Percentiles rank a stretch among this genome's conserved stretches.
Evolutionary conservation across 2,113 vertebrate species (phyloP).

Genomic region (Loxodonta africana): DNA sequence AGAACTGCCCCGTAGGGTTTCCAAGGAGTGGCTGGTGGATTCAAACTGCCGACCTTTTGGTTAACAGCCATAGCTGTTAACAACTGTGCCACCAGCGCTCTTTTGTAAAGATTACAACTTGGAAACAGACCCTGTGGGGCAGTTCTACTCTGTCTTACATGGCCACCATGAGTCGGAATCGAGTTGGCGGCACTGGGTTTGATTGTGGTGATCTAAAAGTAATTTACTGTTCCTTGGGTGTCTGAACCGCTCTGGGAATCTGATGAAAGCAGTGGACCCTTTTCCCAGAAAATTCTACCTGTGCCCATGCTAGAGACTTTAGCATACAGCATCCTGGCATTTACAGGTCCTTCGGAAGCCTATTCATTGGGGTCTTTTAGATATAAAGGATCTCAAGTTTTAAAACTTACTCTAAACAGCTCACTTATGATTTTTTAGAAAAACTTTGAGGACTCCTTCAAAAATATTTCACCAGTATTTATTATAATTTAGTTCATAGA

Average conservation of each 20-base stretch:
- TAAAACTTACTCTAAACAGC: conserved; percentile 38
- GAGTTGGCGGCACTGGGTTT: not conserved
- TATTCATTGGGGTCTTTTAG: not conserved
- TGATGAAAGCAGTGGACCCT: not conserved
- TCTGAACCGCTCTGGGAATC: not conserved
- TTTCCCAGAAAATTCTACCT: not conserved
- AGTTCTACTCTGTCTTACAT: not conserved
- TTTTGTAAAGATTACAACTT: too few relatives aligned
- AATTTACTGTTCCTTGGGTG: conserved; percentile 35
- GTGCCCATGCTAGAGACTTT: not conserved
- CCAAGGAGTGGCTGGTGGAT: too few relatives aligned
- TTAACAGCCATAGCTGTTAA: too few relatives aligned
- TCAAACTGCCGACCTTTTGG: too few relatives aligned
- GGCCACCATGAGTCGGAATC: not conserved
- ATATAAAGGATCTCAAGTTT: conserved; percentile 47
- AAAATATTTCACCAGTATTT: conserved; percentile 48
- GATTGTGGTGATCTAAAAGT: conserved; percentile 6
- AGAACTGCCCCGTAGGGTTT: too few relatives aligned
- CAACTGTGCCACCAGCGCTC: too few relatives aligned
- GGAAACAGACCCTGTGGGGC: too few relatives aligned
- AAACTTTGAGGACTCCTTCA: conserved; percentile 23
- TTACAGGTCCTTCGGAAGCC: not conserved
- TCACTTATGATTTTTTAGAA: conserved; percentile 48
- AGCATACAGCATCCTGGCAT: not conserved
- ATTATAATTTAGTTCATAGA: conserved; percentile 56